phyloP scores from a whole-genome alignment of 2,888 invertebrate species.

The Nebria salina region DNA sequence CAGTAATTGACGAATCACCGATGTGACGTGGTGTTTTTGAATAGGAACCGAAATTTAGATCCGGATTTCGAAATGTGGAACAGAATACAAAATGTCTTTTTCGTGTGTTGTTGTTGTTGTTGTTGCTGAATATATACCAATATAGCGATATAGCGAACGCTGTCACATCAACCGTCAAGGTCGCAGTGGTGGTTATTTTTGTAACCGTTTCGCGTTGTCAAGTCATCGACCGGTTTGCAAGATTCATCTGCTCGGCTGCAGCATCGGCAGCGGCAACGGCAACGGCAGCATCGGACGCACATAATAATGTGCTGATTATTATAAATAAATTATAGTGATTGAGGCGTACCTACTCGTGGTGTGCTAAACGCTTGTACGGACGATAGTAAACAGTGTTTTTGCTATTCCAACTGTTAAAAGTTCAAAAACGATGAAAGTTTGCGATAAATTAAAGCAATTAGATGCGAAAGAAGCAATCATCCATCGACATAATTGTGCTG shows the following conservation, averaged over 20 bases:
- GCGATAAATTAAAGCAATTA: neutral
- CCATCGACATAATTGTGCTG: neutral
- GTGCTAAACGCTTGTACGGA: slow-evolving; percentile 27
- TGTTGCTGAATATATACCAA: slow-evolving; percentile 28
- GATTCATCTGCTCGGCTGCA: neutral
- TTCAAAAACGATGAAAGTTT: neutral
- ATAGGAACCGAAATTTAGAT: slow-evolving; percentile 36
- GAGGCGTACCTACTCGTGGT: slow-evolving; percentile 26
- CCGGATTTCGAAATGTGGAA: slow-evolving; percentile 41
- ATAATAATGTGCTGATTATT: slow-evolving; percentile 38
- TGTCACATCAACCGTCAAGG: slow-evolving; percentile 30
- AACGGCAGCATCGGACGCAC: neutral
- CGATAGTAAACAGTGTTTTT: neutral
- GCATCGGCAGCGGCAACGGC: neutral
- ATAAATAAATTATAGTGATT: slow-evolving; percentile 38
- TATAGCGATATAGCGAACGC: neutral
- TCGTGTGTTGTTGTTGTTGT: slow-evolving; percentile 34
- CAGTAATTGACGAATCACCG: neutral
- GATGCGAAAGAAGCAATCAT: neutral
- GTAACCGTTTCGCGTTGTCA: slow-evolving; percentile 6
- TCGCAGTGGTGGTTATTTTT: slow-evolving; percentile 15
- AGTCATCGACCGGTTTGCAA: slow-evolving; percentile 43
- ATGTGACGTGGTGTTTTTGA: too few species aligned
- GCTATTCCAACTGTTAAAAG: neutral
- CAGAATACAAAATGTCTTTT: slow-evolving; percentile 6